Percentiles rank a stretch among this genome's conserved stretches.
These are phyloP conservation scores for Daubentonia madagascariensis DNA, from an alignment of 2,113 vertebrate species.

Conservation along the genomic window DNA sequence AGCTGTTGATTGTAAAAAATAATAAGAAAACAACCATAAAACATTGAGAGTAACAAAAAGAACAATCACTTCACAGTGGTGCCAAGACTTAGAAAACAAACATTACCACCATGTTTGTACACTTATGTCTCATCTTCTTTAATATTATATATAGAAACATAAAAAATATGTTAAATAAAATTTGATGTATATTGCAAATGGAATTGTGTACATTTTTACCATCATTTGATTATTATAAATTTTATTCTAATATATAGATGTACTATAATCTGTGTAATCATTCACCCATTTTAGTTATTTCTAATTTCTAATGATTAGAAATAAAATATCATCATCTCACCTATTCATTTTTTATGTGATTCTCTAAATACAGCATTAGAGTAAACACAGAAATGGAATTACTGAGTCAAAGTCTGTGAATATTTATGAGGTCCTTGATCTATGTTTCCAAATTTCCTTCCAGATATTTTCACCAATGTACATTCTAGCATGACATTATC, in stretches of 20 bases:
- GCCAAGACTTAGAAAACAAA: background rate
- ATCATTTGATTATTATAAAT: background rate
- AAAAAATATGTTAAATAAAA: background rate
- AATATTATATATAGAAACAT: background rate
- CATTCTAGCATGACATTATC: background rate
- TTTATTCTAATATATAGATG: slow-evolving; percentile 11
- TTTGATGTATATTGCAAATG: background rate
- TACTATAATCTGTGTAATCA: background rate
- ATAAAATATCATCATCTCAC: background rate
- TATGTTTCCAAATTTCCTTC: background rate
- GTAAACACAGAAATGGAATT: background rate
- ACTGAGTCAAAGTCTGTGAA: background rate
- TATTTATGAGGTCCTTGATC: background rate
- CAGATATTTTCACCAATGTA: background rate
- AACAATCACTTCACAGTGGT: background rate
- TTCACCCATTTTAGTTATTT: background rate
- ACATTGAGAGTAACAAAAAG: background rate
- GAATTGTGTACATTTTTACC: background rate
- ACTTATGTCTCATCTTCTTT: background rate
- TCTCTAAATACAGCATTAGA: background rate
- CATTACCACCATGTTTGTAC: background rate
- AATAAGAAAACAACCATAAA: background rate
- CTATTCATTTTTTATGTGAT: background rate
- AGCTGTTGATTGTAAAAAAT: background rate
- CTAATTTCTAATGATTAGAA: background rate